These are phyloP conservation scores for Lordiphosa fenestrarum DNA, from an alignment of 2,888 invertebrate genomes.

Conservation along the genomic window DNA sequence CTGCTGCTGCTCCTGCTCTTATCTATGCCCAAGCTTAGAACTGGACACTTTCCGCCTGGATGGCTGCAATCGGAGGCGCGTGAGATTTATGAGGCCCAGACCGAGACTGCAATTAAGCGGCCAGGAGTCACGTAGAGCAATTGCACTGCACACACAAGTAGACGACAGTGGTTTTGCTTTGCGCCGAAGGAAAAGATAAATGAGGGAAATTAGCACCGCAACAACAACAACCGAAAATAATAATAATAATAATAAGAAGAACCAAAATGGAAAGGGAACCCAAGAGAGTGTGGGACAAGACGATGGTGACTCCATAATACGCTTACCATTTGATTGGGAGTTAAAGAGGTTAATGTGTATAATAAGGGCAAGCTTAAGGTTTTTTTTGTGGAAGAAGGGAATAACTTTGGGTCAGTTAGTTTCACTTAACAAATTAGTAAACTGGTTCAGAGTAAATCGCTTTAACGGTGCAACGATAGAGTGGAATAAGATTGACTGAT, in stretches of 20 bases:
- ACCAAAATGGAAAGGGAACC: constrained; percentile 4
- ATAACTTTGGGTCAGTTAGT: too few relatives aligned
- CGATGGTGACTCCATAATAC: neutral
- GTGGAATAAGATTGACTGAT: too few relatives aligned
- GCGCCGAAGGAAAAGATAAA: constrained; percentile 45
- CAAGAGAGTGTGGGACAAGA: neutral
- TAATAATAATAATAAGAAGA: constrained; percentile 5
- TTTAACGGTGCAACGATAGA: too few relatives aligned
- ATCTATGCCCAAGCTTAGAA: constrained; percentile 54
- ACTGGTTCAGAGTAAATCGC: too few relatives aligned
- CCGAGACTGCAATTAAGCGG: constrained; percentile 49
- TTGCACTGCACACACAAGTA: constrained; percentile 14
- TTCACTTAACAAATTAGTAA: too few relatives aligned
- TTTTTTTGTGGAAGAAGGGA: too few relatives aligned
- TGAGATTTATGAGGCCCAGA: constrained; percentile 61
- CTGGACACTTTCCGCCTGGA: constrained; percentile 40
- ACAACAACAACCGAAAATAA: constrained; percentile 12
- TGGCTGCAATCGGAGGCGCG: constrained; percentile 57
- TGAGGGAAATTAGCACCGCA: constrained; percentile 52
- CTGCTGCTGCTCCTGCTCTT: constrained; percentile 8
- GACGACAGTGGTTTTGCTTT: constrained; percentile 1
- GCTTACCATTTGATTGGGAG: neutral
- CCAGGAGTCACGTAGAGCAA: constrained; percentile 35
- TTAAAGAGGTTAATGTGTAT: too few relatives aligned
- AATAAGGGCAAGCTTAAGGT: too few relatives aligned